A percentile compares a stretch with the other conserved stretches of the same genome.
Evolutionary conservation across 2,113 vertebrate genomes (phyloP).

Genomic region (Brevimyrus niger): DNA sequence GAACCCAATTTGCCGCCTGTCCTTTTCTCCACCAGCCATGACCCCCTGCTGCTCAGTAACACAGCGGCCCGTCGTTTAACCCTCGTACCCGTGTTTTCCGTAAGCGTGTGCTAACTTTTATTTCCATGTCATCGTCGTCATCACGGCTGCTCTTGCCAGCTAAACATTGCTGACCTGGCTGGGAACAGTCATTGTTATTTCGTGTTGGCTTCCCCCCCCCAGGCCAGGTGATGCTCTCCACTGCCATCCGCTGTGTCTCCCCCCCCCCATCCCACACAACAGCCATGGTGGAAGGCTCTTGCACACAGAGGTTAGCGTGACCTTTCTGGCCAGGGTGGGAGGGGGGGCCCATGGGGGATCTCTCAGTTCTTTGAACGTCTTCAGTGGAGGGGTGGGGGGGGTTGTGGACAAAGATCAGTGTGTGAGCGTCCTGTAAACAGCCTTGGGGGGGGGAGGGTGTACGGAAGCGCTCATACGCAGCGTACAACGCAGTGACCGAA

Average conservation of each 20-base stretch:
- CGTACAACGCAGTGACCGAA: background rate
- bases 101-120: background rate
- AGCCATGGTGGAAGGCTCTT: background rate
- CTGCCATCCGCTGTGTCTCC: background rate
- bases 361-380: background rate
- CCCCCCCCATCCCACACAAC: background rate
- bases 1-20: conserved; percentile 13
- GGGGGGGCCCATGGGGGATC: background rate
- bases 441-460: background rate
- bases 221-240: background rate
- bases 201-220: background rate
- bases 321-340: background rate
- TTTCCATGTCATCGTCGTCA: background rate
- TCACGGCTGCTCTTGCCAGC: background rate
- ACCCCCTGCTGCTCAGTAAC: background rate
- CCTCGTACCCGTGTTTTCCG: background rate
- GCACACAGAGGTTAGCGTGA: background rate
- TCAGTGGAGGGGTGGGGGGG: too few relatives aligned
- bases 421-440: background rate
- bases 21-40: background rate
- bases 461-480: background rate
- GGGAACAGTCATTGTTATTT: background rate
- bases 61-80: background rate
- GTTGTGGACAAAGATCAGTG: background rate
- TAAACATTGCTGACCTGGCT: background rate